Base-by-base conservation (phyloP, 2,888 invertebrate species). In the Aphidius colemani region DNA sequence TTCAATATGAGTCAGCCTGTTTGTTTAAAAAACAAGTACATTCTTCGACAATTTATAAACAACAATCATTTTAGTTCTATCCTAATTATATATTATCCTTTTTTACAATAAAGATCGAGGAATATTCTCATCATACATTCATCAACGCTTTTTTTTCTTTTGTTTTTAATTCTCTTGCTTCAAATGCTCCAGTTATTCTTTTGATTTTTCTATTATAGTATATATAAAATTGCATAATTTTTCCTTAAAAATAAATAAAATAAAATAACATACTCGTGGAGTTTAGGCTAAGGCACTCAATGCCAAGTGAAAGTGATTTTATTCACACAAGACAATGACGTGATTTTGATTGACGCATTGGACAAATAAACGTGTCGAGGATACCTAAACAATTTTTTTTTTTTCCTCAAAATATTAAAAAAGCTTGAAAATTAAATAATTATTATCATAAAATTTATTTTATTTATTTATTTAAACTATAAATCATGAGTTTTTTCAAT, bases 261-360 rank as follows among this genome's bases (percentile, higher is more conserved):
- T 10, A 7, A 45, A 57, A 45, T 18, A 43, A 13, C 9, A 41
- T 62, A 51, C 45, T 18, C 45, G 30, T 30, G 5, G 30, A 30
- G 30, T 30, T 30, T 30, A 30, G 30, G 30, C 30, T 30, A 46
- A 45, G 8, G 9, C 5, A 30, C 13, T 41, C 59, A 43, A 44
- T 59, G 50, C 41, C 43, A 43, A 59, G 50, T 59, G 59, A 59
- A 59, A 59, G 59, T 58, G 18, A 39, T 48, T 48, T 58, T 48
- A 58, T 49, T 59, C 59, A 43, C 18, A 59, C 59, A 30, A 59
- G 49, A 59, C 59, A 59, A 59, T 59, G 50, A 39, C 51, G 7
- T 51, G 30, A 43, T 43, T 59, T 50, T 50, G 59, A 49, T 58
- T 58, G 58, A 45, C 43, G 56, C 30, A 40, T 49, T 49, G 18